phyloP scores from a whole-genome alignment of 2,888 invertebrate species.

The Pyrrhopygopsis socrates region DNA sequence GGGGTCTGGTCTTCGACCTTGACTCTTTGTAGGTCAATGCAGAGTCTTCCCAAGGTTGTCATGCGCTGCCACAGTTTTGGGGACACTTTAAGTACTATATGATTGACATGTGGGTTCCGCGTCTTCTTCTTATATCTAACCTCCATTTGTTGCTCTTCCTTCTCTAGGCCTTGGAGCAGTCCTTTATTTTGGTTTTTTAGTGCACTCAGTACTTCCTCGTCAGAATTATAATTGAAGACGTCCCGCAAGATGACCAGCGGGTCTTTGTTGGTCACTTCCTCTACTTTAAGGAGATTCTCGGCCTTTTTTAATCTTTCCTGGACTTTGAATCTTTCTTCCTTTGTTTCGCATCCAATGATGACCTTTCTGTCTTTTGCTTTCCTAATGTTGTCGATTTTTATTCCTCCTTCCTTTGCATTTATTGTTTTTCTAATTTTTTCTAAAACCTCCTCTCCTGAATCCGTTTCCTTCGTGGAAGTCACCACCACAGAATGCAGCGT shows the following conservation, averaged over 20 bases:
- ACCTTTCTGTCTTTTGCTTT: neutral
- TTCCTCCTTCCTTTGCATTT: neutral
- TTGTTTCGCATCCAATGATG: neutral
- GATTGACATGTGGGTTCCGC: slow-evolving; percentile 21
- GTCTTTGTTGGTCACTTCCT: neutral
- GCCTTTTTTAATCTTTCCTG: neutral
- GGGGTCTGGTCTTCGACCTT: slow-evolving; percentile 66
- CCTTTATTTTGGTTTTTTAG: neutral
- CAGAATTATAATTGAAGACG: neutral
- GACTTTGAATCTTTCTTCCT: neutral
- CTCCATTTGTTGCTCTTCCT: neutral
- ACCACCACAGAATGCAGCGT: neutral
- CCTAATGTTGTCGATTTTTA: neutral
- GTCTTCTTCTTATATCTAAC: slow-evolving; percentile 1
- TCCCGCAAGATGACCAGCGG: neutral
- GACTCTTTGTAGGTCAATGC: slow-evolving; percentile 33
- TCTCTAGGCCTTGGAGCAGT: neutral
- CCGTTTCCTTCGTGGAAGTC: neutral
- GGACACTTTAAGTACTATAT: slow-evolving; percentile 18
- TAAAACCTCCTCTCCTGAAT: neutral
- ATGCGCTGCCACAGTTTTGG: slow-evolving; percentile 17
- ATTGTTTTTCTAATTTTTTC: neutral
- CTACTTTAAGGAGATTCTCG: neutral
- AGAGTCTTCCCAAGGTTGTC: neutral
- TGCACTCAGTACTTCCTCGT: neutral